These are phyloP conservation scores for Lasioglossum vierecki DNA, from an alignment of 2,888 invertebrate species.

Conservation along the genomic window DNA sequence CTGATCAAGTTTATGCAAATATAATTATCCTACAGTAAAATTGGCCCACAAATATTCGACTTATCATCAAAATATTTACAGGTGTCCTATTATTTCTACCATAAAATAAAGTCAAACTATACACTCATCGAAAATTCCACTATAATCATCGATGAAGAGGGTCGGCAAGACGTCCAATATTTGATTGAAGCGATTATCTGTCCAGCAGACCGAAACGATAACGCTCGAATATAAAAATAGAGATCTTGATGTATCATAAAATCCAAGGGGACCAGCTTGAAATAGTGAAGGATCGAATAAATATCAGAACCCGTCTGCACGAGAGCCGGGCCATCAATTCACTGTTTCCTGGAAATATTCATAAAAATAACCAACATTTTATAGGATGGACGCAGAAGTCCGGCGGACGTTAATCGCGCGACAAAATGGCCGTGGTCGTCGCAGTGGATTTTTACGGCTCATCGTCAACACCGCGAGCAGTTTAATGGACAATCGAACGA, in stretches of 20 bases:
- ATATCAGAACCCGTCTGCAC: not conserved
- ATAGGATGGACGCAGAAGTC: not conserved
- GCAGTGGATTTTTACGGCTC: constrained; percentile 18
- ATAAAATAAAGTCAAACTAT: not conserved
- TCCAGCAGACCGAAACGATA: not conserved
- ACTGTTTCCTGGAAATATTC: not conserved
- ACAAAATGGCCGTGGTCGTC: not conserved
- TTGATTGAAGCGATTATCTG: not conserved
- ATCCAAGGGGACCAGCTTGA: not conserved
- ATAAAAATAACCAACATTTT: not conserved
- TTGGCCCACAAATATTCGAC: not conserved
- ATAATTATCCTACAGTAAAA: not conserved
- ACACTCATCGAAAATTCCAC: not conserved
- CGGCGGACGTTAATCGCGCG: not conserved
- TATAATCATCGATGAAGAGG: not conserved
- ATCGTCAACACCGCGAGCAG: not conserved
- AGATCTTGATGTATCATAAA: not conserved
- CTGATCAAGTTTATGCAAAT: not conserved
- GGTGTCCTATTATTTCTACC: not conserved
- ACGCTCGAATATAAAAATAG: not conserved
- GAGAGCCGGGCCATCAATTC: not conserved
- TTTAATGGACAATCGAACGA: constrained; percentile 50
- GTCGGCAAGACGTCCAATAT: not conserved
- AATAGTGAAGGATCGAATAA: not conserved
- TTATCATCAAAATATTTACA: not conserved